Percentiles rank a stretch among this genome's conserved stretches.
phyloP scores from a whole-genome alignment of 2,888 invertebrate genomes.

The Drosophila cracens region DNA sequence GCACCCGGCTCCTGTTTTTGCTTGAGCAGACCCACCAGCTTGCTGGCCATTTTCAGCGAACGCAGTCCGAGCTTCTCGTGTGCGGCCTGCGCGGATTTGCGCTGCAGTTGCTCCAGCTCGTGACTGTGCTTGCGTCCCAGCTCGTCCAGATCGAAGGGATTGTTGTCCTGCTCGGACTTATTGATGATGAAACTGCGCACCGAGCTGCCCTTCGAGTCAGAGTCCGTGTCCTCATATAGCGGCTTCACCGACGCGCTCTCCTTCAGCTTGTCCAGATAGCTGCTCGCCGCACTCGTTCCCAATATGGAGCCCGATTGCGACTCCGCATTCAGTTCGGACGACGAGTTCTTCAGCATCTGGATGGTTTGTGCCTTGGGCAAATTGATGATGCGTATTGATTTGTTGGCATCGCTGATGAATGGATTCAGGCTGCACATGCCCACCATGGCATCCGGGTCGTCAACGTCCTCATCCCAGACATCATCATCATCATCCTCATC shows the following conservation, averaged over 20 bases:
- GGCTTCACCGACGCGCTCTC: slow-evolving; percentile 76
- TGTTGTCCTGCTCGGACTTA: slow-evolving; percentile 83
- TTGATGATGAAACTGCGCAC: slow-evolving; percentile 83
- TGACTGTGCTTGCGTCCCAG: slow-evolving; percentile 75
- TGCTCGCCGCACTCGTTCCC: slow-evolving; percentile 62
- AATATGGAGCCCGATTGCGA: slow-evolving; percentile 35
- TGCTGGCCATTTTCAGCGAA: slow-evolving; percentile 77
- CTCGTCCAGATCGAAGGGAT: slow-evolving; percentile 86
- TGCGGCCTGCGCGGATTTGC: slow-evolving; percentile 83
- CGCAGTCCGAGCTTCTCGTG: slow-evolving; percentile 77
- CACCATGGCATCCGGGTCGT: slow-evolving; percentile 77
- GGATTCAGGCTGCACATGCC: slow-evolving; percentile 74
- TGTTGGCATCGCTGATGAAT: slow-evolving; percentile 83
- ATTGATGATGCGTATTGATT: slow-evolving; percentile 83
- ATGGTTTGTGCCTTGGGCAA: slow-evolving; percentile 82
- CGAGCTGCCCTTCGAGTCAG: slow-evolving; percentile 84
- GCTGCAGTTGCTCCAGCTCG: slow-evolving; percentile 85
- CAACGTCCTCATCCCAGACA: slow-evolving; percentile 69
- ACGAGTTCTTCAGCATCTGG: slow-evolving; percentile 70
- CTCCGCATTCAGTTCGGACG: slow-evolving; percentile 61
- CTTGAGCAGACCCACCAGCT: slow-evolving; percentile 75
- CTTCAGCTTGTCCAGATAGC: slow-evolving; percentile 80
- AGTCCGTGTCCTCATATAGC: slow-evolving; percentile 84
- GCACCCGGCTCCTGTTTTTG: slow-evolving; percentile 50
- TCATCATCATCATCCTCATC: slow-evolving; percentile 73